Percentiles rank a stretch among this genome's conserved stretches.
phyloP scores from a whole-genome alignment of 2,888 invertebrate species.

The Drosophila buzzatii region DNA sequence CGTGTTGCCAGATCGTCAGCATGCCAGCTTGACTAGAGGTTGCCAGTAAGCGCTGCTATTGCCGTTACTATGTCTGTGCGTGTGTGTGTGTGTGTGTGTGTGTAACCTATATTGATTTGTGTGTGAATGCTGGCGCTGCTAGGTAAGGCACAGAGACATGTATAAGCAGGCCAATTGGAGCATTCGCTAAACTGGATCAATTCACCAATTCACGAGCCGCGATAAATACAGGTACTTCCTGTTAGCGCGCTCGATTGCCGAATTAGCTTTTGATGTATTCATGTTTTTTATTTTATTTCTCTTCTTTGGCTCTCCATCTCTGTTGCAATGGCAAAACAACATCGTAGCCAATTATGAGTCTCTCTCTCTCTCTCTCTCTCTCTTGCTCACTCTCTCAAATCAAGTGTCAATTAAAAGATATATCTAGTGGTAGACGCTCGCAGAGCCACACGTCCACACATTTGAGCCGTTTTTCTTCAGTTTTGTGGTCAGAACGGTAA shows the following conservation, averaged over 20 bases:
- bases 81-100: too few species aligned
- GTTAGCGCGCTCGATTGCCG: slow-evolving; percentile 39
- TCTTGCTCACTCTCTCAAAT: slow-evolving; percentile 6
- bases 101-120: slow-evolving; percentile 53
- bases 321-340: slow-evolving; percentile 31
- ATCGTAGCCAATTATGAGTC: slow-evolving; percentile 15
- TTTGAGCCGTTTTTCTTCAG: slow-evolving; percentile 36
- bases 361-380: too few species aligned
- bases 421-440: slow-evolving; percentile 31
- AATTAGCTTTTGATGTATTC: slow-evolving; percentile 44
- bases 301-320: not conserved
- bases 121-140: slow-evolving; percentile 24
- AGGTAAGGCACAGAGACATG: slow-evolving; percentile 11
- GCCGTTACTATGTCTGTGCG: slow-evolving; percentile 15
- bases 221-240: slow-evolving; percentile 48
- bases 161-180: slow-evolving; percentile 51
- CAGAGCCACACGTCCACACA: slow-evolving; percentile 49
- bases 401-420: slow-evolving; percentile 70
- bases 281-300: slow-evolving; percentile 2
- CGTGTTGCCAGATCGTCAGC: slow-evolving; percentile 4
- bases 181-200: slow-evolving; percentile 32
- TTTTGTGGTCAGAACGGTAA: slow-evolving; percentile 57
- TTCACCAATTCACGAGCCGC: slow-evolving; percentile 22
- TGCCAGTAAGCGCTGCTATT: slow-evolving; percentile 25
- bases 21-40: slow-evolving; percentile 5